Percentiles rank a stretch among this genome's conserved stretches.
Evolutionary conservation across 1,140 invertebrate species (phyloP).

Genomic region (Geopemphigus sp.): DNA sequence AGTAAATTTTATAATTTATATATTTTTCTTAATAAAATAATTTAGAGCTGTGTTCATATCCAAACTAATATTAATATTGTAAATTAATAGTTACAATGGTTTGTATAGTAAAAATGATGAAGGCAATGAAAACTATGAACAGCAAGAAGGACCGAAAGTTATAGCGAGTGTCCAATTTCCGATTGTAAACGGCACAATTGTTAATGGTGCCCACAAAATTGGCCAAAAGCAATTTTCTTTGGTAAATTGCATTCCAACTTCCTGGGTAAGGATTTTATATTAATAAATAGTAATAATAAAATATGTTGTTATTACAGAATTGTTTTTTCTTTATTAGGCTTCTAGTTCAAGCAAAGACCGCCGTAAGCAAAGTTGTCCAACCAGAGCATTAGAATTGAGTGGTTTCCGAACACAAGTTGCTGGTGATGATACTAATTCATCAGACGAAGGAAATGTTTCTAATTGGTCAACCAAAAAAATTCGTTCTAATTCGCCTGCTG

Average conservation of each 20-base stretch:
- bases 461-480: conserved; percentile 45
- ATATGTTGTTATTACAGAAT: neutral
- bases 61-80: conserved; percentile 8
- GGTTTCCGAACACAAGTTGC: conserved; percentile 42
- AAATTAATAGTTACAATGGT: conserved; percentile 32
- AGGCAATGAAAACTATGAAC: conserved; percentile 26
- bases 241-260: conserved; percentile 38
- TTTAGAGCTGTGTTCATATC: neutral
- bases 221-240: conserved; percentile 32
- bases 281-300: neutral
- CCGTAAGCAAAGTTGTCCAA: conserved; percentile 72
- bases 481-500: conserved; percentile 36
- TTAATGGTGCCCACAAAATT: conserved; percentile 44
- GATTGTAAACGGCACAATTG: conserved; percentile 41
- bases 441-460: conserved; percentile 36
- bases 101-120: conserved; percentile 35
- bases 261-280: conserved; percentile 23
- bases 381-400: conserved; percentile 60
- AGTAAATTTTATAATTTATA: conserved; percentile 1
- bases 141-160: conserved; percentile 28
- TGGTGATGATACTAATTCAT: conserved; percentile 44
- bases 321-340: neutral
- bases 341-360: conserved; percentile 62
- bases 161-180: conserved; percentile 40
- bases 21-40: neutral